These are phyloP conservation scores for Antheraea assamensis DNA, from an alignment of 2,888 invertebrate genomes.

Conservation along the genomic window DNA sequence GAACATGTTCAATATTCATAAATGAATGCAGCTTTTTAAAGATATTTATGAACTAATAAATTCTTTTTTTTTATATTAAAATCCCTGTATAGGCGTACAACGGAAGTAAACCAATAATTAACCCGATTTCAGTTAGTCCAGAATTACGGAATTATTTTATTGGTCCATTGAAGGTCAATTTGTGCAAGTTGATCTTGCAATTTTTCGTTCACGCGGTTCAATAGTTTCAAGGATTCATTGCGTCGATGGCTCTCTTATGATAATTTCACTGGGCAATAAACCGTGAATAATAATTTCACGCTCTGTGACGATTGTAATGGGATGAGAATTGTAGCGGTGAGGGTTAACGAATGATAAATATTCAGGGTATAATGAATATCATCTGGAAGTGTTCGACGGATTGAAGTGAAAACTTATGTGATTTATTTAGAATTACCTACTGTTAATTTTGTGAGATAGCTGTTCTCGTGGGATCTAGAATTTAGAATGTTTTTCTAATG, in stretches of 20 bases:
- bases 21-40: background rate
- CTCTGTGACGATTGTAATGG: constrained; percentile 24
- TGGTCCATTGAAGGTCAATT: background rate
- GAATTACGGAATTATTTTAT: background rate
- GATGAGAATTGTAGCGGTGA: constrained; percentile 49
- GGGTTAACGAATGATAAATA: constrained; percentile 50
- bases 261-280: constrained; percentile 26
- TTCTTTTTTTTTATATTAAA: background rate
- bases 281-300: constrained; percentile 42
- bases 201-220: background rate
- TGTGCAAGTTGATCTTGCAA: background rate
- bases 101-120: background rate
- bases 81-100: background rate
- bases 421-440: constrained; percentile 32
- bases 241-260: constrained; percentile 20
- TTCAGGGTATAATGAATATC: constrained; percentile 44
- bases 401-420: constrained; percentile 38
- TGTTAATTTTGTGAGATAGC: background rate
- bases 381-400: constrained; percentile 32
- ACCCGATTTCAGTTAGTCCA: background rate
- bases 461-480: background rate
- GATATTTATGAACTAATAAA: background rate
- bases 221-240: constrained; percentile 20
- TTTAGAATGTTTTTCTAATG: background rate
- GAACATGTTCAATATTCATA: background rate